Conservation (phyloP, 2,888 invertebrate genomes). For the Meloe dianella region DNA sequence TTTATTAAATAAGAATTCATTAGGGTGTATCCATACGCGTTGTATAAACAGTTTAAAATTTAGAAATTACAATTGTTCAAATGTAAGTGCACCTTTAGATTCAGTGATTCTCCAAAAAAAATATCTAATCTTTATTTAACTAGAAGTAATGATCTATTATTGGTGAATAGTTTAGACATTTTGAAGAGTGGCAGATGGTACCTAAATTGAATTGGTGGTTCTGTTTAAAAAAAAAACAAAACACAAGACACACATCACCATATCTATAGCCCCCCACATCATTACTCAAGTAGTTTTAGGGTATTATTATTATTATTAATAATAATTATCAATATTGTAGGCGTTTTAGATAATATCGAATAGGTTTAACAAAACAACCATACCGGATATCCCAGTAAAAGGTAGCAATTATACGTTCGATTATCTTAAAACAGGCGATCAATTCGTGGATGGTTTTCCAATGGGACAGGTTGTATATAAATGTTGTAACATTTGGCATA, state of each 20-base stretch:
- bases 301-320: background rate
- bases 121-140: constrained; percentile 11
- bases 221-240: background rate
- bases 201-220: background rate
- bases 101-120: constrained; percentile 41
- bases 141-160: background rate
- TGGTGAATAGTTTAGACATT: background rate
- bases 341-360: background rate
- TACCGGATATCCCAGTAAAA: background rate
- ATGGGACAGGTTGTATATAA: background rate
- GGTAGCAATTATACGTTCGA: too few relatives aligned
- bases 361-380: background rate
- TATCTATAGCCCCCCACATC: background rate
- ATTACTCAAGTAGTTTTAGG: background rate
- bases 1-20: background rate
- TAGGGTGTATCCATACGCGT: too few relatives aligned
- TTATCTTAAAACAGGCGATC: too few relatives aligned
- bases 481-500: background rate
- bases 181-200: background rate
- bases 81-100: too few relatives aligned
- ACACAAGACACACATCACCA: too few relatives aligned
- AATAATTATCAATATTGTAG: background rate
- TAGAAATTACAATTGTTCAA: too few relatives aligned
- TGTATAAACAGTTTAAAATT: too few relatives aligned
- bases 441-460: too few relatives aligned